phyloP scores from a whole-genome alignment of 2,797 vertebrate genomes.

The Champsocephalus gunnari region DNA sequence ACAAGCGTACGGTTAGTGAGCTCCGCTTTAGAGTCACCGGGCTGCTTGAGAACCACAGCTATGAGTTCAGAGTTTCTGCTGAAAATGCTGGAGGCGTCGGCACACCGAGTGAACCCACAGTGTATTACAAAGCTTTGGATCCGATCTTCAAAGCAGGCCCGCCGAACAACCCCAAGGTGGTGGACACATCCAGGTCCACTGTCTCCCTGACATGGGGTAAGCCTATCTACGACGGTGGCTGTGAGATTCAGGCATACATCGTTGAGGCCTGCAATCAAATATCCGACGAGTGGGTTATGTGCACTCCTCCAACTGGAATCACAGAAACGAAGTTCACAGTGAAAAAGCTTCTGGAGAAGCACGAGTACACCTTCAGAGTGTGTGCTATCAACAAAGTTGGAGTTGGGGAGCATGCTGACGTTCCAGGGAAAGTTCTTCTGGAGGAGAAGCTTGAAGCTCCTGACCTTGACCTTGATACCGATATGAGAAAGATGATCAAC shows the following conservation, averaged over 20 bases:
- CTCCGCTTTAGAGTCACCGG: constrained; percentile 94
- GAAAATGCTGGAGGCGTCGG: constrained; percentile 97
- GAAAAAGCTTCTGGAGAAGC: constrained; percentile 93
- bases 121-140: constrained; percentile 94
- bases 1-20: constrained; percentile 93
- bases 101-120: constrained; percentile 89
- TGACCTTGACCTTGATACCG: constrained; percentile 95
- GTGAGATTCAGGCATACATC: constrained; percentile 97
- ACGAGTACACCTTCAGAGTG: constrained; percentile 97
- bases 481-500: constrained; percentile 96
- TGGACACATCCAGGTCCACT: constrained; percentile 92
- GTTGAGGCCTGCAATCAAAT: constrained; percentile 91
- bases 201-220: constrained; percentile 96
- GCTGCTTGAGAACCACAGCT: constrained; percentile 94
- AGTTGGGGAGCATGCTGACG: constrained; percentile 95
- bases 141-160: constrained; percentile 97
- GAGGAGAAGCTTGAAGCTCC: constrained; percentile 97
- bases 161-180: constrained; percentile 96
- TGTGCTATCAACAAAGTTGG: constrained; percentile 97
- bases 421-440: constrained; percentile 90
- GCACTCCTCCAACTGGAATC: constrained; percentile 94
- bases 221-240: constrained; percentile 98
- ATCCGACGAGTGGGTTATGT: constrained; percentile 94
- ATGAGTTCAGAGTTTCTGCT: constrained; percentile 96
- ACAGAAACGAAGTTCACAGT: constrained; percentile 91